Percentiles rank a stretch among this genome's conserved stretches.
phyloP scores from a whole-genome alignment of 2,888 invertebrate genomes.

The Drosophila maculinotata region DNA sequence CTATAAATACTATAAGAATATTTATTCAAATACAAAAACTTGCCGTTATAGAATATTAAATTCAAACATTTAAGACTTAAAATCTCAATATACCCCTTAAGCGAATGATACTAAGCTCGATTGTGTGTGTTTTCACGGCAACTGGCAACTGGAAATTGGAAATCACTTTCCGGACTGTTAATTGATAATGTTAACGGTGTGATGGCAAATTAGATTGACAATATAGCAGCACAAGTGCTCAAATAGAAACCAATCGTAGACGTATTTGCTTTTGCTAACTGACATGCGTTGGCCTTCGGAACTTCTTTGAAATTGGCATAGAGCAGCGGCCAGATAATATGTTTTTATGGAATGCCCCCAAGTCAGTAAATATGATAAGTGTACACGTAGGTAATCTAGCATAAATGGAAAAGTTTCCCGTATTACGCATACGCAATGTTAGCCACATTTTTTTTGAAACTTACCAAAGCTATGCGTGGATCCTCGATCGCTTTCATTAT shows the following conservation, averaged over 20 bases:
- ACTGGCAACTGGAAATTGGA: constrained; percentile 46
- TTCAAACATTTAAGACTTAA: neutral
- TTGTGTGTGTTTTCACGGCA: constrained; percentile 16
- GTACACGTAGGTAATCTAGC: neutral
- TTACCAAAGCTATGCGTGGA: constrained; percentile 84
- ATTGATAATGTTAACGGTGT: constrained; percentile 76
- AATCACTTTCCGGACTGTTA: constrained; percentile 59
- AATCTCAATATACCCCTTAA: constrained; percentile 30
- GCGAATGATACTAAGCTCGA: neutral
- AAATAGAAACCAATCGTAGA: constrained; percentile 35
- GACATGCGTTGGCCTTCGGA: constrained; percentile 40
- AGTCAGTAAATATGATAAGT: constrained; percentile 25
- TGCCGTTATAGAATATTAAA: no score
- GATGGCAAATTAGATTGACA: constrained; percentile 64
- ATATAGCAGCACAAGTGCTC: constrained; percentile 52
- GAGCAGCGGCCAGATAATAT: constrained; percentile 16
- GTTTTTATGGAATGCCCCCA: constrained; percentile 2
- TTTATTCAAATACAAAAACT: no score
- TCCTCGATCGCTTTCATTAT: constrained; percentile 85
- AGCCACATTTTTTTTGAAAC: constrained; percentile 23
- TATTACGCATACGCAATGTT: constrained; percentile 13
- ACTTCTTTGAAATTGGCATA: constrained; percentile 30
- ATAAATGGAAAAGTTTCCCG: constrained; percentile 10
- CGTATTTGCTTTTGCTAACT: constrained; percentile 33
- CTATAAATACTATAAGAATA: no score